These are phyloP conservation scores for Entomyzon cyanotis DNA, from an alignment of 2,113 vertebrate species.

Conservation along the genomic window DNA sequence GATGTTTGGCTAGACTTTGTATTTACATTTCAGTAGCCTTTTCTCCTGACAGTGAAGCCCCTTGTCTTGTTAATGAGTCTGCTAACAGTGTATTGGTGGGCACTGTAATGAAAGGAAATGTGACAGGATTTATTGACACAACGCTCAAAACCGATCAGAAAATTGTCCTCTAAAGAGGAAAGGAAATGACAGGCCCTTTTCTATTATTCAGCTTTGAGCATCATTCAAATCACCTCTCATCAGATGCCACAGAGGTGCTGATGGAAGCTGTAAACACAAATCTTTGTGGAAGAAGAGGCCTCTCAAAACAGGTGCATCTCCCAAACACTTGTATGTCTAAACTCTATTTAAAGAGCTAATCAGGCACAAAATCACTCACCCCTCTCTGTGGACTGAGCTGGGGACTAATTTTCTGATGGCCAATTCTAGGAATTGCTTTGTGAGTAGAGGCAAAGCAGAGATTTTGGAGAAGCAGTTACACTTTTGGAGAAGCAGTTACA, in stretches of 20 bases:
- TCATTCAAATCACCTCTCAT: background rate
- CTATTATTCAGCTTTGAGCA: background rate
- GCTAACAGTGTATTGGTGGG: background rate
- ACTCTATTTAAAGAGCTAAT: background rate
- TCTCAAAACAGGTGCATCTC: background rate
- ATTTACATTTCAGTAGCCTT: constrained; percentile 36
- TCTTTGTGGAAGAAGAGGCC: constrained; percentile 7
- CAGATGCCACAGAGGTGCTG: background rate
- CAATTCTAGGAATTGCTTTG: background rate
- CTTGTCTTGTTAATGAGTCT: constrained; percentile 38
- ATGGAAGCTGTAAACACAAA: background rate
- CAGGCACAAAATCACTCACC: background rate
- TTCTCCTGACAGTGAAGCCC: background rate
- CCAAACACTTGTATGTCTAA: background rate
- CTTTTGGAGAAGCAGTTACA: background rate
- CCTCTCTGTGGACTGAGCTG: background rate
- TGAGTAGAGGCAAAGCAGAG: background rate
- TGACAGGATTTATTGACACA: background rate
- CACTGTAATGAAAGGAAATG: background rate
- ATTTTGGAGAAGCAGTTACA: background rate
- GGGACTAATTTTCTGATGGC: background rate
- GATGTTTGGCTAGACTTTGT: constrained; percentile 37
- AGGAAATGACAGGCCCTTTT: background rate
- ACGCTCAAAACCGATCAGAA: constrained; percentile 21
- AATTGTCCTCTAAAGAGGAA: constrained; percentile 24